A percentile compares a stretch with the other conserved stretches of the same genome.
Conservation (phyloP, 2,113 vertebrate genomes). For the Aegotheles bennettii region DNA sequence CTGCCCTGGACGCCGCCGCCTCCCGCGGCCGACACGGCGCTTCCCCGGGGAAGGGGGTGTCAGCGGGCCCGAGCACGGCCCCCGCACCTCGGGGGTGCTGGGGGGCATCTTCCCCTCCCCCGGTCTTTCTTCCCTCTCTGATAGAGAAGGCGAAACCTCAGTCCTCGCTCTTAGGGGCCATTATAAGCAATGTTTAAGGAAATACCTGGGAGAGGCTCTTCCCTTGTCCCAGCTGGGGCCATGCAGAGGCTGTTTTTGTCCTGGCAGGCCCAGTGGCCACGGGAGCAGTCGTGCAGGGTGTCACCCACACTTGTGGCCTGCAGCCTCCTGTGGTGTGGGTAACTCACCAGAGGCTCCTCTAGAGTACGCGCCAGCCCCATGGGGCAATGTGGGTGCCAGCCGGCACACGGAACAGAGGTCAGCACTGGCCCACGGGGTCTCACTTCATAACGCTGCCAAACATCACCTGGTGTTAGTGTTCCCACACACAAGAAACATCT, state of each 20-base stretch:
- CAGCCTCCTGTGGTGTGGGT: background rate
- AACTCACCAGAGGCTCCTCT: background rate
- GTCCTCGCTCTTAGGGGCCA: accelerated
- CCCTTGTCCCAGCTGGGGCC: background rate
- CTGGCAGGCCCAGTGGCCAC: background rate
- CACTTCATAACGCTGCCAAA: accelerated
- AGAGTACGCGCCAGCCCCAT: background rate
- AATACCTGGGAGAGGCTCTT: background rate
- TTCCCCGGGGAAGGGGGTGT: background rate
- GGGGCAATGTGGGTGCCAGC: background rate
- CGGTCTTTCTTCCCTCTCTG: accelerated
- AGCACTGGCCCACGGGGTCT: background rate
- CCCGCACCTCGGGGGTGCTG: background rate
- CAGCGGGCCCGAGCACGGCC: background rate
- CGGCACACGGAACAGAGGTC: background rate
- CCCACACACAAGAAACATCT: accelerated
- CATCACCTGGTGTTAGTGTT: background rate
- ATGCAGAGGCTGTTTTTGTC: background rate
- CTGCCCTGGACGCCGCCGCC: background rate
- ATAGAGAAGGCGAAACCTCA: accelerated
- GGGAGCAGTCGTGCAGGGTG: background rate
- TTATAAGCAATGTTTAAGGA: accelerated
- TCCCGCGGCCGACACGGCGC: background rate
- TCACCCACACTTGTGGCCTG: background rate
- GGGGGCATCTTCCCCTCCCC: no score